phyloP scores from a whole-genome alignment of 2,888 invertebrate species.

The Amblyjoppa fuscipennis region DNA sequence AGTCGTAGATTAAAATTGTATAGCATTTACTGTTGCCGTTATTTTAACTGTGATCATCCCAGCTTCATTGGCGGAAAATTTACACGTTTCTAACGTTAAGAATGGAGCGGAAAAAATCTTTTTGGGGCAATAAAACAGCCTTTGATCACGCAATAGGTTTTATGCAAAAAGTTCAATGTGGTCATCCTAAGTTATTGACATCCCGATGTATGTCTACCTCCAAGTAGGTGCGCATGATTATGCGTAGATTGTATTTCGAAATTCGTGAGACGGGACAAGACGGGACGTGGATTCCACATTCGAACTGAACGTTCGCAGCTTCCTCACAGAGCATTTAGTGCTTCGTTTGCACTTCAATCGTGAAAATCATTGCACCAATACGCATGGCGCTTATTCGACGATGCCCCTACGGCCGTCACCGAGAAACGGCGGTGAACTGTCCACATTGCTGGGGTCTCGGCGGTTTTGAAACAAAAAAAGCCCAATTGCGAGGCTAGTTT shows the following conservation, averaged over 20 bases:
- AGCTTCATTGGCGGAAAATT: no score
- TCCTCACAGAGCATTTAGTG: background rate
- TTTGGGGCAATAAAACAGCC: no score
- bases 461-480: background rate
- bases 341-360: no score
- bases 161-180: no score
- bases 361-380: no score
- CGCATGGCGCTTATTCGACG: constrained; percentile 7
- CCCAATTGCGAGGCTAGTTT: background rate
- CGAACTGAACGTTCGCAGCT: background rate
- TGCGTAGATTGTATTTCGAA: constrained; percentile 68
- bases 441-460: constrained; percentile 16
- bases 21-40: no score
- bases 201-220: constrained; percentile 19
- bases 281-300: constrained; percentile 45
- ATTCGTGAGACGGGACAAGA: constrained; percentile 35
- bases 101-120: no score
- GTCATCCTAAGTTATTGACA: no score
- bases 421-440: constrained; percentile 35
- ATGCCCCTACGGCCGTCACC: background rate
- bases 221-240: constrained; percentile 64
- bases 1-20: no score
- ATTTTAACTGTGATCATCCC: no score
- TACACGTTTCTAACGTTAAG: no score
- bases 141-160: no score